Conservation (phyloP, 2,888 invertebrate species). For the Cyclophora punctaria region DNA sequence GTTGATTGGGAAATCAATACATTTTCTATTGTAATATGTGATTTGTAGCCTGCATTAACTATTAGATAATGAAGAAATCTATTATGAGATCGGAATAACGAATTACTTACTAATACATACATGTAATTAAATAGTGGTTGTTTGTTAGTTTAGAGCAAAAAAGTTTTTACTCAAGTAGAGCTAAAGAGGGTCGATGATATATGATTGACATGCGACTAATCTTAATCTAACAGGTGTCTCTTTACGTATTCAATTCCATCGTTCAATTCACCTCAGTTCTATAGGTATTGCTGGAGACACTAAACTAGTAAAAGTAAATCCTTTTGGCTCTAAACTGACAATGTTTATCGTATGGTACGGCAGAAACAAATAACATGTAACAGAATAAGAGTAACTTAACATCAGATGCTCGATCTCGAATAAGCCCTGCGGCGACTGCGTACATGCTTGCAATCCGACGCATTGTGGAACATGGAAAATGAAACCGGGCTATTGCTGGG, state of each 20-base stretch:
- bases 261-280: constrained; percentile 31
- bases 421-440: constrained; percentile 72
- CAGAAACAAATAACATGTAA: constrained; percentile 66
- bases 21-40: constrained; percentile 72
- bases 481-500: constrained; percentile 64
- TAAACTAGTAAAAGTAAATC: constrained; percentile 21
- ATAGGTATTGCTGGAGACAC: constrained; percentile 12
- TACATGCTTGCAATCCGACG: constrained; percentile 42
- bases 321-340: constrained; percentile 53
- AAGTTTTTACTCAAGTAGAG: constrained; percentile 18
- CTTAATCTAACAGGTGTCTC: constrained; percentile 14
- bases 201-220: constrained; percentile 18
- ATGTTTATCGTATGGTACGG: constrained; percentile 35
- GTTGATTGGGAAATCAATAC: constrained; percentile 68
- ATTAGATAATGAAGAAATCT: constrained; percentile 64
- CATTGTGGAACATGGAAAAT: constrained; percentile 46
- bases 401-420: constrained; percentile 64
- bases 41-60: constrained; percentile 67
- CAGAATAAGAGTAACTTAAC: constrained; percentile 67
- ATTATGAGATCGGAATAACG: constrained; percentile 70
- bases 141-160: constrained; percentile 52
- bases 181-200: constrained; percentile 9
- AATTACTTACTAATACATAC: constrained; percentile 64
- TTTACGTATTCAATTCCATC: constrained; percentile 47
- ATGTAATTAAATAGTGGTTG: constrained; percentile 53